phyloP scores from a whole-genome alignment of 1,140 invertebrate species.

The Drosophila lini region DNA sequence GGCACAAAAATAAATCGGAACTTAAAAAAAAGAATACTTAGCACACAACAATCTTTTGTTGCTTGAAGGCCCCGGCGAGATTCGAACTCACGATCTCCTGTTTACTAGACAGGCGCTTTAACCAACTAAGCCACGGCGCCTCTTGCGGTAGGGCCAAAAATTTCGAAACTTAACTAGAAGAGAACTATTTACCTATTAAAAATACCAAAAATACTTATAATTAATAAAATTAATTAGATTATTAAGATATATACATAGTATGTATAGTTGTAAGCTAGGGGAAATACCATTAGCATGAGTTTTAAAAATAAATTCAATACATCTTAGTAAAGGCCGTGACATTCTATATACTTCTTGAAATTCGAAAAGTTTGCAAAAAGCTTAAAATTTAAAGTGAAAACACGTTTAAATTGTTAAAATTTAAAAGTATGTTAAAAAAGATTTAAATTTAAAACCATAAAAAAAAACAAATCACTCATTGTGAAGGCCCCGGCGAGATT shows the following conservation, averaged over 20 bases:
- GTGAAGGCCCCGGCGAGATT: constrained; percentile 86
- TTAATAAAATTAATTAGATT: not conserved
- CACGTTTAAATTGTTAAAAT: too few relatives aligned
- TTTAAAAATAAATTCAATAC: too few relatives aligned
- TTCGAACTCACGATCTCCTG: constrained; percentile 87
- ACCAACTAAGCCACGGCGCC: constrained; percentile 88
- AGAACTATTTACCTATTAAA: not conserved
- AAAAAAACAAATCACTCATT: not conserved
- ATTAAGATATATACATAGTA: not conserved
- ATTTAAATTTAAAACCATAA: not conserved
- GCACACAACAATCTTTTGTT: not conserved
- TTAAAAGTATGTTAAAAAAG: too few relatives aligned
- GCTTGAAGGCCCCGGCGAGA: constrained; percentile 85
- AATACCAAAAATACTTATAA: constrained; percentile 1
- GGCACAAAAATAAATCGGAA: constrained; percentile 5
- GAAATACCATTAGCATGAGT: too few relatives aligned
- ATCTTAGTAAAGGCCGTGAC: too few relatives aligned
- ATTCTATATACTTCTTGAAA: too few relatives aligned
- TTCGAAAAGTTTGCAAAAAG: too few relatives aligned
- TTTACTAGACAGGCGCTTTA: constrained; percentile 88
- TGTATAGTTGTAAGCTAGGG: too few relatives aligned
- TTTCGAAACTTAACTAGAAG: constrained; percentile 1
- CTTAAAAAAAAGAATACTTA: constrained; percentile 1
- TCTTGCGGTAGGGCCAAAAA: not conserved
- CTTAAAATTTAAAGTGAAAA: too few relatives aligned